Evolutionary conservation across 2,888 invertebrate genomes (phyloP), one percentile per base, ranked within the genome.

Genomic region (Hirtodrosophila cameraria): DNA sequence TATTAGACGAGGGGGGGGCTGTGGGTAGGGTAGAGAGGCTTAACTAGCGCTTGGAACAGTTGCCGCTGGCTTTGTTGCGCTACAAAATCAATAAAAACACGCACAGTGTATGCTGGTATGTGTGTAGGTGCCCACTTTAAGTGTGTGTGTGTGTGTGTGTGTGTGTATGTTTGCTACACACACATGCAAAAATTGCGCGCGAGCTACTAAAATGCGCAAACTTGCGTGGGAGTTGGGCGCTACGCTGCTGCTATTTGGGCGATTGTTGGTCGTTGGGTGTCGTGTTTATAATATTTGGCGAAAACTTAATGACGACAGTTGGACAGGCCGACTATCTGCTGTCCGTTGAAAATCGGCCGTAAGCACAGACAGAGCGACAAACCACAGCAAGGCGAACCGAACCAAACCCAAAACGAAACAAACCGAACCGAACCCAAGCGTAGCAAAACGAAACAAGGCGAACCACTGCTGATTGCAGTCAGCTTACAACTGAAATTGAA

Each of bases 391-490:
- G 43, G 53, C 45, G 39, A 57, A 35, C 64, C 64, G 57, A 55
- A 43, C 39, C 50, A 42, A 38, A 55, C 35, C 8, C 33, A 12
- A 20, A 42, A 39, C 52, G 41, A 63, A 66, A 41, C 33, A 45
- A 60, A 67, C 57, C 54, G 66, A 52, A 60, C 61, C 48, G 61
- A 30, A 5, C 35, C 13, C 23, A 49, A 11, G 7, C 33, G 38
- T 28, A 48, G 50, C 50, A 30, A 36, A 48, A 52, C 60, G 58
- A 69, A 60, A 45, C 38, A 46, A 82, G 81, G 83, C 88, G 88
- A 88, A 88, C 88, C 89, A 89, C 85, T 87, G 88, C 88, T 89
- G 88, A 88, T 89, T 89, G 89, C 89, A 89, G 89, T 88, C 89
- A 88, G 89, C 89, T 88, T 88, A 89, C 89, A 89, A 89, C 89